Conservation (phyloP, 2,797 vertebrate genomes). For the Sebastes melanostomus region DNA sequence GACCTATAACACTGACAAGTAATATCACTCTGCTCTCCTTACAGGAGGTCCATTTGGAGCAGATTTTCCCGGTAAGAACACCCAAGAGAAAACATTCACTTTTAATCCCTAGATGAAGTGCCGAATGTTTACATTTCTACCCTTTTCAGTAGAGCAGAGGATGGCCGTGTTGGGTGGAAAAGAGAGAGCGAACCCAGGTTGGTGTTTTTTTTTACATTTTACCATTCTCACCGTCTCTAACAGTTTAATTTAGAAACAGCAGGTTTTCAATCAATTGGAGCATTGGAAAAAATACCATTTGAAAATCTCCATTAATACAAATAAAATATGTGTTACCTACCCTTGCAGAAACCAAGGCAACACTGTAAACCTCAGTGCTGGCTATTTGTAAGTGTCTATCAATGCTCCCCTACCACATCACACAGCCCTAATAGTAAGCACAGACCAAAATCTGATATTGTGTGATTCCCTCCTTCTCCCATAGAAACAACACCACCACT, state of each 20-base stretch:
- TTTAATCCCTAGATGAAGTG: background rate
- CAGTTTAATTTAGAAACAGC: background rate
- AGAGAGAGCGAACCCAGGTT: background rate
- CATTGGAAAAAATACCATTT: background rate
- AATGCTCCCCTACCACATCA: background rate
- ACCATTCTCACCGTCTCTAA: background rate
- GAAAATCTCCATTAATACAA: background rate
- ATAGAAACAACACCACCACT: slow-evolving; percentile 5
- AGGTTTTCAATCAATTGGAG: too few species aligned
- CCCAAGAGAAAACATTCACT: background rate
- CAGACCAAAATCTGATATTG: background rate
- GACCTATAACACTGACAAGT: background rate
- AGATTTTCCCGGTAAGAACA: slow-evolving; percentile 31
- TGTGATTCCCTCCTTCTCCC: background rate
- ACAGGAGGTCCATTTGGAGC: slow-evolving; percentile 52
- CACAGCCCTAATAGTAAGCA: background rate
- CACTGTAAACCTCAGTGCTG: slow-evolving; percentile 4
- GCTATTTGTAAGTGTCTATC: slow-evolving; percentile 32
- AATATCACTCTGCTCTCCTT: background rate
- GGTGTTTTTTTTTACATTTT: background rate
- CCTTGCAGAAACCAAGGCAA: slow-evolving; percentile 23
- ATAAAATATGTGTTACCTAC: background rate
- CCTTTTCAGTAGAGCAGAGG: background rate
- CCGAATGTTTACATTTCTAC: background rate
- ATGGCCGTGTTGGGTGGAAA: background rate